phyloP scores from a whole-genome alignment of 2,888 invertebrate species.

The Gandaritis pyraliata region DNA sequence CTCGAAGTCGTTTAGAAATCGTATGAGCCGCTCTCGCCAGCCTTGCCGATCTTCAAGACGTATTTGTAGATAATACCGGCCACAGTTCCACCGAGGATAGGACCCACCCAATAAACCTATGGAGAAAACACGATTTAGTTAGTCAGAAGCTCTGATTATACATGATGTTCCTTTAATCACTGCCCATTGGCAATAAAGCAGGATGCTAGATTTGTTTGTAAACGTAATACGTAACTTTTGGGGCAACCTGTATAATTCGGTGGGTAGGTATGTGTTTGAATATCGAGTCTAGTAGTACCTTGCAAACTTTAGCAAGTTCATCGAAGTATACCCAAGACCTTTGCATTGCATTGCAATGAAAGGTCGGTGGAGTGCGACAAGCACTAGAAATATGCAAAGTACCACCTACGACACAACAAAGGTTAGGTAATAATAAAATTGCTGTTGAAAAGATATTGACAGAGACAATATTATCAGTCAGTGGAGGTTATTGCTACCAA shows the following conservation, averaged over 20 bases:
- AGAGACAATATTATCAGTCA: too few relatives aligned
- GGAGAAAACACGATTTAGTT: conserved; percentile 14
- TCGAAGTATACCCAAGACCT: conserved; percentile 23
- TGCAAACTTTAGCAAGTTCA: conserved; percentile 16
- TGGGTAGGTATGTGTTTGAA: too few relatives aligned
- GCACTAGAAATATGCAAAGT: not conserved
- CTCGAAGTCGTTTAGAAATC: conserved; percentile 85
- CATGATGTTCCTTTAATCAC: too few relatives aligned
- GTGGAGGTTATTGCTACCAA: too few relatives aligned
- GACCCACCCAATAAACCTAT: conserved; percentile 95
- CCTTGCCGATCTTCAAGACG: conserved; percentile 88
- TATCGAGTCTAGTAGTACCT: too few relatives aligned
- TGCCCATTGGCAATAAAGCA: too few relatives aligned
- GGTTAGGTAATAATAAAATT: not conserved
- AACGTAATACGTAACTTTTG: too few relatives aligned
- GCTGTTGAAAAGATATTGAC: not conserved
- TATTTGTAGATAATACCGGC: conserved; percentile 90
- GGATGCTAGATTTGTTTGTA: too few relatives aligned
- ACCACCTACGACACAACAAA: not conserved
- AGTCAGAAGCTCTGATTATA: too few relatives aligned
- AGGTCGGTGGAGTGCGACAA: conserved; percentile 13
- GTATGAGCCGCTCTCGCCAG: conserved; percentile 89
- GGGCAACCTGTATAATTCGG: too few relatives aligned
- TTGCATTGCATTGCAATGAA: conserved; percentile 25
- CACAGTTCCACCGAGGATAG: conserved; percentile 89